Evolutionary conservation across 2,113 vertebrate genomes (phyloP), one percentile per base, ranked within the genome.

Genomic region (Passer domesticus): DNA sequence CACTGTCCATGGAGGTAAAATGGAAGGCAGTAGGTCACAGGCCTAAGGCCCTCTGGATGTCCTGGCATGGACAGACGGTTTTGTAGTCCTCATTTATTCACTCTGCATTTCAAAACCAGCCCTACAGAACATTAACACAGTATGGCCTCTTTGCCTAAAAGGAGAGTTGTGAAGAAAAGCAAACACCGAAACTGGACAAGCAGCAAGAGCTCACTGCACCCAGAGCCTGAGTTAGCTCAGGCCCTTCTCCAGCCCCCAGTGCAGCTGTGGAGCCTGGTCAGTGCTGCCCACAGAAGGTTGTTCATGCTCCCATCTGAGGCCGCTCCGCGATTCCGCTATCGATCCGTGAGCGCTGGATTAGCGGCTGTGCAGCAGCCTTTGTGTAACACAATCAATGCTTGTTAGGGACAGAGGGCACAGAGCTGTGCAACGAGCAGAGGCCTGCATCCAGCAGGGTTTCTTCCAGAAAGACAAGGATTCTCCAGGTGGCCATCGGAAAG

Each of bases 1-100:
- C 39, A 7, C 35, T 31, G 0, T 39, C 60, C 0, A 0, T 49
- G 58, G 30, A 52, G 70, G 87, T 55, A 22, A 59, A 55, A 21
- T 27, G 9, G 46, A 85, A 81, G 39, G 72, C 85, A 67, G 67
- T 35, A 62, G 75, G 78, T 77, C 55, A 31, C 72, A 55, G 75
- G 41, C 47, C 64, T 19, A n/a, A 83, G 39, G 39, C 43, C 35
- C 33, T 76, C 55, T 50, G 53, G 23, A 33, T 74, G 44, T 63
- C 44, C 73, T 64, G 83, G 30, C 50, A 19, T 5, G 52, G 66
- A 30, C 30, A 67, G 75, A 75, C 31, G 7, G 19, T 24, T 90
- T 82, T 28, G 41, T 37, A 43, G 79, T 4, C 30, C 31, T 89
- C 52, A 10, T 70, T 87, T 79, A 75, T 68, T 86, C 60, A 19